Evolutionary conservation across 2,797 vertebrate genomes (phyloP).

Genomic region (Melanotaenia maccullochi): DNA sequence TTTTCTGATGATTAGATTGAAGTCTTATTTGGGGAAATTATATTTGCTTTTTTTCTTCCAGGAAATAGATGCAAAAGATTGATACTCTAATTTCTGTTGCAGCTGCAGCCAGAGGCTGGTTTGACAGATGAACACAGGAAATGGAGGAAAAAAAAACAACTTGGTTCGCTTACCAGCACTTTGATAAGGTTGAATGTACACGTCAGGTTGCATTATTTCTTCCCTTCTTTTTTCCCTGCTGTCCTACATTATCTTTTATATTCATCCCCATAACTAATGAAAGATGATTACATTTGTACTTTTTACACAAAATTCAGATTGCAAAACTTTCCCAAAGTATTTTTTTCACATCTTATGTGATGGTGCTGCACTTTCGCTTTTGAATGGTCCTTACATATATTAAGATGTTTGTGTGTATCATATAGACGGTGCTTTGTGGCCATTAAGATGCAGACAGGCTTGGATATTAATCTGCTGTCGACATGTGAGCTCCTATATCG

Average conservation of each 20-base stretch:
- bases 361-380: background rate
- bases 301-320: background rate
- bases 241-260: background rate
- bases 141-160: background rate
- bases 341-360: background rate
- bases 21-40: background rate
- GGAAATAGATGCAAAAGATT: background rate
- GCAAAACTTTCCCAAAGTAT: background rate
- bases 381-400: constrained; percentile 5
- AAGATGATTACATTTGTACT: background rate
- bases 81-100: too few species aligned
- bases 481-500: constrained; percentile 78
- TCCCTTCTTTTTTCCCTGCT: background rate
- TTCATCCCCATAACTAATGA: background rate
- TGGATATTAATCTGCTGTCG: constrained; percentile 66
- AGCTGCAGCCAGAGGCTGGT: background rate
- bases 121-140: background rate
- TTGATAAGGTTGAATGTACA: background rate
- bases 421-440: constrained; percentile 29
- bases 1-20: background rate
- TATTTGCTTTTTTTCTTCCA: background rate
- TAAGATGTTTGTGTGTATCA: constrained; percentile 24
- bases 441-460: constrained; percentile 59
- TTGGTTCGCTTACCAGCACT: background rate
- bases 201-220: background rate